These are phyloP conservation scores for Lepidothrix coronata DNA, from an alignment of 2,113 vertebrate genomes.

Conservation along the genomic window DNA sequence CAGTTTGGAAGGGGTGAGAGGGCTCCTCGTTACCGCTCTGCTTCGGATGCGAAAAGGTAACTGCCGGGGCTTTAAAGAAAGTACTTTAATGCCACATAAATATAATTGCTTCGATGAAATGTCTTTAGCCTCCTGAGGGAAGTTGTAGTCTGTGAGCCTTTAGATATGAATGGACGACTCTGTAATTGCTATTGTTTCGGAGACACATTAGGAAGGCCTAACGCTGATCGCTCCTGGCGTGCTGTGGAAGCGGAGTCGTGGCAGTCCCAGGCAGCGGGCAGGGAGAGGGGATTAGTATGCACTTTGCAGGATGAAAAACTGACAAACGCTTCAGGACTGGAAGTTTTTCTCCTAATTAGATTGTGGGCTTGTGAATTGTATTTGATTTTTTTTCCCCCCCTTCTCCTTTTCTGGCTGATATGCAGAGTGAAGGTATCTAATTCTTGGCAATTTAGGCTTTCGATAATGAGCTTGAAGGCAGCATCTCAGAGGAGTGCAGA, in stretches of 20 bases:
- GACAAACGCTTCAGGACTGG: conserved; percentile 5
- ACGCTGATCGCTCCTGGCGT: conserved; percentile 45
- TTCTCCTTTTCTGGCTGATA: background rate
- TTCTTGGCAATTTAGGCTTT: conserved; percentile 18
- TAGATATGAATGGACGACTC: conserved; percentile 57
- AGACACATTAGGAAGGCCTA: conserved; percentile 42
- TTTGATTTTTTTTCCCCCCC: background rate
- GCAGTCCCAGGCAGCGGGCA: background rate
- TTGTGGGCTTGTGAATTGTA: background rate
- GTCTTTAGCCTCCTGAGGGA: conserved; percentile 62
- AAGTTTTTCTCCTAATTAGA: conserved; percentile 33
- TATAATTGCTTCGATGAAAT: conserved; percentile 65
- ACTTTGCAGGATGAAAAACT: conserved; percentile 1
- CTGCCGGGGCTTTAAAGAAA: background rate
- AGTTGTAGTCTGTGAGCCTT: conserved; percentile 55
- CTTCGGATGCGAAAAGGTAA: background rate
- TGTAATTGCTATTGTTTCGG: conserved; percentile 60
- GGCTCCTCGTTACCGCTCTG: background rate
- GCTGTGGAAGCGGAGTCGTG: background rate
- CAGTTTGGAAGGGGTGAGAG: background rate
- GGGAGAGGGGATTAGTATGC: background rate
- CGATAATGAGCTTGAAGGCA: conserved; percentile 31
- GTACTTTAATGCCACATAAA: conserved; percentile 51
- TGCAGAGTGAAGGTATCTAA: background rate
- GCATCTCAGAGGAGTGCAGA: background rate